phyloP scores from a whole-genome alignment of 2,888 invertebrate species.

The Seira sanloemensis region DNA sequence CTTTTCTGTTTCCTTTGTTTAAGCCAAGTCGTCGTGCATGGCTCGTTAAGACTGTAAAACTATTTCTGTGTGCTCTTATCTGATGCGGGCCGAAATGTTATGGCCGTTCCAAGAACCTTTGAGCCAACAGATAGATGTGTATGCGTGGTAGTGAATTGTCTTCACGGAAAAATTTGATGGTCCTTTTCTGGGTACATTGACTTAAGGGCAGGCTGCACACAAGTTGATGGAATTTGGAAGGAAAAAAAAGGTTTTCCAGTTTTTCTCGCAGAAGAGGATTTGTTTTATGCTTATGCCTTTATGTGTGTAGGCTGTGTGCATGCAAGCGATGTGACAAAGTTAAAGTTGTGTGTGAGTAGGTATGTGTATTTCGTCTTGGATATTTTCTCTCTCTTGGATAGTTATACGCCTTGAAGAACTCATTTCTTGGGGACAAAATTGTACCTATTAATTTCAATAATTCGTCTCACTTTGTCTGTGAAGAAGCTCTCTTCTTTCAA shows the following conservation, averaged over 20 bases:
- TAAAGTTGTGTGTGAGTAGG: not conserved
- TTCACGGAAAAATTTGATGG: not conserved
- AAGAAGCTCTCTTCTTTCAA: not conserved
- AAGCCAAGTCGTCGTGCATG: too few relatives aligned
- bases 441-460: too few relatives aligned
- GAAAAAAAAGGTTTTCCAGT: not conserved
- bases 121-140: not conserved
- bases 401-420: too few relatives aligned
- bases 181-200: not conserved
- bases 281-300: not conserved
- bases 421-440: too few relatives aligned
- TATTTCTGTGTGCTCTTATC: too few relatives aligned
- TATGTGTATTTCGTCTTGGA: too few relatives aligned
- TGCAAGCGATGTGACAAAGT: not conserved
- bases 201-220: not conserved
- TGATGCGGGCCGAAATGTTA: too few relatives aligned
- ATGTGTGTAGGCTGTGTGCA: not conserved
- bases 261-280: not conserved
- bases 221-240: too few relatives aligned
- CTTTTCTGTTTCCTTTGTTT: too few relatives aligned
- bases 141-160: not conserved
- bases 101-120: too few relatives aligned
- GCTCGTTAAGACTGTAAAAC: too few relatives aligned
- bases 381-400: too few relatives aligned
- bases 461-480: not conserved